These are phyloP conservation scores for Heteromormyrus szaboi DNA, from an alignment of 2,797 vertebrate species.

Conservation along the genomic window DNA sequence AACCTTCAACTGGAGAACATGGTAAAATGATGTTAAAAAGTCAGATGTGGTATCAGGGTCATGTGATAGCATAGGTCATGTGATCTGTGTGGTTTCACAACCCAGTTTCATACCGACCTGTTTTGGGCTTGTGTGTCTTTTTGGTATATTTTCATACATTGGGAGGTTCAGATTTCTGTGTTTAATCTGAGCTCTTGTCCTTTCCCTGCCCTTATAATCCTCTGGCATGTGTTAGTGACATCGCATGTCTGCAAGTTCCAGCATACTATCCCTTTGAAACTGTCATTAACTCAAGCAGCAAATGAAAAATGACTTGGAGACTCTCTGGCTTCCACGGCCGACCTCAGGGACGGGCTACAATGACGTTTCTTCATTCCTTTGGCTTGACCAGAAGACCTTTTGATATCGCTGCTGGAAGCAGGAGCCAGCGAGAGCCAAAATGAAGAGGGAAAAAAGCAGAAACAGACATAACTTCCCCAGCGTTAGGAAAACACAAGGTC, in stretches of 20 bases:
- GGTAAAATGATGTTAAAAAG: background rate
- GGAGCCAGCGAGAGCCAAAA: slow-evolving; percentile 49
- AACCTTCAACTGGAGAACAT: background rate
- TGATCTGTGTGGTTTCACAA: background rate
- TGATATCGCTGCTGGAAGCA: slow-evolving; percentile 70
- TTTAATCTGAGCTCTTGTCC: slow-evolving; percentile 75
- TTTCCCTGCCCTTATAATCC: slow-evolving; percentile 75
- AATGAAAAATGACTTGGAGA: slow-evolving; percentile 85
- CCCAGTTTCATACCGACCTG: background rate
- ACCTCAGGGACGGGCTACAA: slow-evolving; percentile 79
- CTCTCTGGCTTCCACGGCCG: slow-evolving; percentile 72
- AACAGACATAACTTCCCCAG: slow-evolving; percentile 40
- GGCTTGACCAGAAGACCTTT: slow-evolving; percentile 71
- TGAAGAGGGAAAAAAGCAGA: slow-evolving; percentile 43
- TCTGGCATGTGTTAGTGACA: slow-evolving; percentile 77
- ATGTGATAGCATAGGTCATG: background rate
- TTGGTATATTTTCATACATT: background rate
- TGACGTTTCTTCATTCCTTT: slow-evolving; percentile 68
- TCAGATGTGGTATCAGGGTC: background rate
- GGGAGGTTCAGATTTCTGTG: slow-evolving; percentile 42
- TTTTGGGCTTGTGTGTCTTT: background rate
- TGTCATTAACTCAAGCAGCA: slow-evolving; percentile 79
- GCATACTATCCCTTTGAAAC: slow-evolving; percentile 72
- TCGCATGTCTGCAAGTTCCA: slow-evolving; percentile 72
- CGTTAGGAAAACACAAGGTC: slow-evolving; percentile 59